Percentiles rank a stretch among this genome's conserved stretches.
These are phyloP conservation scores for Tychaedon coryphoeus DNA, from an alignment of 2,113 vertebrate species.

Conservation along the genomic window DNA sequence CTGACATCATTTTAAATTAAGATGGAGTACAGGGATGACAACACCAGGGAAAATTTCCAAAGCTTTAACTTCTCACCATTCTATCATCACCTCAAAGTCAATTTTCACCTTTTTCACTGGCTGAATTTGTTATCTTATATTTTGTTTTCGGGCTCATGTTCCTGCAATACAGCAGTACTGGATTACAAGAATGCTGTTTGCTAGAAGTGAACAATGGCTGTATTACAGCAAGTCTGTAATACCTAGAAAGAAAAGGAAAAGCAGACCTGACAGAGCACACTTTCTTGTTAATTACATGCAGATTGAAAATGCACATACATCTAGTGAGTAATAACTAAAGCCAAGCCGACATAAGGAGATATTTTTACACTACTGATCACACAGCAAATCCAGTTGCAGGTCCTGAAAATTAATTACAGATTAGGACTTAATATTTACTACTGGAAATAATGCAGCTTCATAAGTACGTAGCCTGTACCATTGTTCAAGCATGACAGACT, in stretches of 20 bases:
- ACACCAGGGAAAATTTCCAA: conserved; percentile 64
- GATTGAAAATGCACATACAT: neutral
- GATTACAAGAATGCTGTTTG: conserved; percentile 44
- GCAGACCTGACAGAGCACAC: neutral
- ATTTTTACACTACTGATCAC: neutral
- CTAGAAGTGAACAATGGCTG: conserved; percentile 53
- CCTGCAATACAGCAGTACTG: conserved; percentile 49
- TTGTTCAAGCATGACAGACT: neutral
- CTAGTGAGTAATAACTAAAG: neutral
- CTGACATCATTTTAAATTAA: conserved; percentile 68
- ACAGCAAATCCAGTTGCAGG: neutral
- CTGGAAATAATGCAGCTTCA: neutral
- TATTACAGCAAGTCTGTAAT: neutral
- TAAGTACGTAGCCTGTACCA: neutral
- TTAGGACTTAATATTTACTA: neutral
- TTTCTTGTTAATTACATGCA: neutral
- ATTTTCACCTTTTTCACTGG: conserved; percentile 80
- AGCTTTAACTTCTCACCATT: conserved; percentile 76
- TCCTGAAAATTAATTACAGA: neutral
- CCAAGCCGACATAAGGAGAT: neutral
- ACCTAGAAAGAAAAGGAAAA: conserved; percentile 40
- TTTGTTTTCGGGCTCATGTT: conserved; percentile 68
- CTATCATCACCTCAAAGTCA: conserved; percentile 79
- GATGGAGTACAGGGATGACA: conserved; percentile 59
- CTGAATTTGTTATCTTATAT: conserved; percentile 75